Conservation (phyloP, 1,140 invertebrate species). For the Temnothorax curvispinosus region DNA sequence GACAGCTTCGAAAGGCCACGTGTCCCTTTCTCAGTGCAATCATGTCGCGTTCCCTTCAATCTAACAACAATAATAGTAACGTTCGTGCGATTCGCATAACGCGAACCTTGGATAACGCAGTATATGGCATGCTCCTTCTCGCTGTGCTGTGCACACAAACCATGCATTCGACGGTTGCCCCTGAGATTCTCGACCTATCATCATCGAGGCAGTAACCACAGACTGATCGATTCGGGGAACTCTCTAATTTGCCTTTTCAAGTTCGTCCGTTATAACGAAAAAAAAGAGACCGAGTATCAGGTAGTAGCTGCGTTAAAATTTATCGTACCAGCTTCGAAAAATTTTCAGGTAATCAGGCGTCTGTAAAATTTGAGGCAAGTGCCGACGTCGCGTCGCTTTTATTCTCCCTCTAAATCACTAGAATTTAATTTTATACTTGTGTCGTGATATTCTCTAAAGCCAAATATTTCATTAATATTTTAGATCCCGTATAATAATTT, state of each 20-base stretch:
- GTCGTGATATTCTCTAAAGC: background rate
- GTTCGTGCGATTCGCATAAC: conserved; percentile 27
- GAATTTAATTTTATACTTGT: background rate
- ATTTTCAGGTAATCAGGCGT: conserved; percentile 20
- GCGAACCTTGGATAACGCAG: conserved; percentile 4
- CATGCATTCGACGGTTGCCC: background rate
- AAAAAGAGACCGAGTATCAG: background rate
- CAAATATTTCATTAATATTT: background rate
- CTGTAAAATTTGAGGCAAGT: background rate
- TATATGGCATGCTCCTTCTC: background rate
- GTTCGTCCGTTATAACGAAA: conserved; percentile 2
- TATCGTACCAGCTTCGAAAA: background rate
- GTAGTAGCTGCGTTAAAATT: conserved; percentile 22
- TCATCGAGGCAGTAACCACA: conserved; percentile 39
- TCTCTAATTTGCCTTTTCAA: conserved; percentile 58
- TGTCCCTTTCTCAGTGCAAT: conserved; percentile 47
- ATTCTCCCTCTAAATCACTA: background rate
- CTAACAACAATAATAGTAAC: conserved; percentile 25
- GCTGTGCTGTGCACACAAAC: conserved; percentile 40
- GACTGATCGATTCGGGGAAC: conserved; percentile 46
- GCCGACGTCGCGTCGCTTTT: background rate
- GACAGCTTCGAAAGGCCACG: conserved; percentile 15
- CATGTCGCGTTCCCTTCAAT: background rate
- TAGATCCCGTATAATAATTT: background rate
- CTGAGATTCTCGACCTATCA: conserved; percentile 56